phyloP scores from a whole-genome alignment of 2,888 invertebrate genomes.

The Diaperis boleti region DNA sequence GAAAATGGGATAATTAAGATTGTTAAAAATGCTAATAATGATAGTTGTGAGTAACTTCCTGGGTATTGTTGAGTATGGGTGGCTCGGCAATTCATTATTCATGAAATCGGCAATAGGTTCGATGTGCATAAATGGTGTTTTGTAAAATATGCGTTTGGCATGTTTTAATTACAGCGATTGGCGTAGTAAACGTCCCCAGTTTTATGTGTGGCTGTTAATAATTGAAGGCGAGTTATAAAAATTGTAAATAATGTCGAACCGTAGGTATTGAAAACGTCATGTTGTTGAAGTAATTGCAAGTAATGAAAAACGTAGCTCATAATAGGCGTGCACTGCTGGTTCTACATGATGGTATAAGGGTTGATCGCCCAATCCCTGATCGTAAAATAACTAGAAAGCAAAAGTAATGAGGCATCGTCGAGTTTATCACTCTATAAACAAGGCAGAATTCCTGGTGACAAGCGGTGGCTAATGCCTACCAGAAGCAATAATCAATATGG shows the following conservation, averaged over 20 bases:
- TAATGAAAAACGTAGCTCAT: constrained; percentile 58
- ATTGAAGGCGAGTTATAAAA: constrained; percentile 36
- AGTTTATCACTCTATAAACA: constrained; percentile 66
- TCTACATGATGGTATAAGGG: constrained; percentile 41
- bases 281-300: constrained; percentile 59
- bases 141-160: constrained; percentile 15
- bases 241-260: constrained; percentile 26
- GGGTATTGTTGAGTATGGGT: no score
- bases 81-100: background rate
- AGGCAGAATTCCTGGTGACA: constrained; percentile 56
- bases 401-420: constrained; percentile 63
- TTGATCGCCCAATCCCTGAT: constrained; percentile 50
- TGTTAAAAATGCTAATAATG: no score
- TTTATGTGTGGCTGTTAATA: constrained; percentile 32
- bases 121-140: background rate
- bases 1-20: no score
- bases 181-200: constrained; percentile 29
- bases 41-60: no score
- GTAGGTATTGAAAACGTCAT: constrained; percentile 51
- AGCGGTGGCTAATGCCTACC: constrained; percentile 52
- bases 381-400: constrained; percentile 63
- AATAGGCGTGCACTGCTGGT: constrained; percentile 40
- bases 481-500: constrained; percentile 56
- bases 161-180: constrained; percentile 31
- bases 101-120: background rate